Base-by-base conservation (phyloP, 2,888 invertebrate genomes). In the Perdita meconis region DNA sequence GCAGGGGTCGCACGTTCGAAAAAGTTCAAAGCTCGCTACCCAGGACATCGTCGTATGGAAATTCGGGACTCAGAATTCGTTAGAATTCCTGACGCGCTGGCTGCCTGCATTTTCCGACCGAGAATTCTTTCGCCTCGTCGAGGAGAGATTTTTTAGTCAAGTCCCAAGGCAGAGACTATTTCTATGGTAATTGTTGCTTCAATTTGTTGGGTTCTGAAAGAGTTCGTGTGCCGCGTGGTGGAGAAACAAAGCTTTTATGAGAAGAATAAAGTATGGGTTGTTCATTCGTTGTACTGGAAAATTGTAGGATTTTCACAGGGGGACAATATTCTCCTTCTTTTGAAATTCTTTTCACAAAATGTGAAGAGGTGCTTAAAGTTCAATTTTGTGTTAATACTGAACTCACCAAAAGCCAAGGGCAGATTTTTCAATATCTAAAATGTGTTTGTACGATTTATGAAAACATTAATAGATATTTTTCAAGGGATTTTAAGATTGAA, bases 41-140 rank as follows among this genome's bases (percentile, higher is more conserved):
- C 30, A 26, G 40, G 16, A 42, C 47, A 12, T 10, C 30, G 24
- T 40, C 16, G 38, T 30, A 47, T n/a, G 22, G 38, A 67, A 30
- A 68, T 61, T 61, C 61, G 51, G 61, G 51, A 40, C 19, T 50
- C 26, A 26, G 26, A 26, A 26, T 10, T 55, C 42, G 64, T 26
- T 26, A 19, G 13, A 53, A 42, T 65, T 55, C 10, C 47, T 22
- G 47, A 16, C 22, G 36, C 6, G 1, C 16, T 22, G 16, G 30
- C 30, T 36, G 1, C 6, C 12, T 44, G 6, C 10, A 30, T 38
- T 40, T 47, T 19, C 40, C 24, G 2, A 22, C 24, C 12, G 34
- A 1, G 16, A 51, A 57, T 57, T 71, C 34, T 71, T 57, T 50
- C 30, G 53, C 36, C 19, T n/a, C 10, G 19, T 12, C 16, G 12